These are phyloP conservation scores for Carettochelys insculpta DNA, from an alignment of 2,113 vertebrate species.

Conservation along the genomic window DNA sequence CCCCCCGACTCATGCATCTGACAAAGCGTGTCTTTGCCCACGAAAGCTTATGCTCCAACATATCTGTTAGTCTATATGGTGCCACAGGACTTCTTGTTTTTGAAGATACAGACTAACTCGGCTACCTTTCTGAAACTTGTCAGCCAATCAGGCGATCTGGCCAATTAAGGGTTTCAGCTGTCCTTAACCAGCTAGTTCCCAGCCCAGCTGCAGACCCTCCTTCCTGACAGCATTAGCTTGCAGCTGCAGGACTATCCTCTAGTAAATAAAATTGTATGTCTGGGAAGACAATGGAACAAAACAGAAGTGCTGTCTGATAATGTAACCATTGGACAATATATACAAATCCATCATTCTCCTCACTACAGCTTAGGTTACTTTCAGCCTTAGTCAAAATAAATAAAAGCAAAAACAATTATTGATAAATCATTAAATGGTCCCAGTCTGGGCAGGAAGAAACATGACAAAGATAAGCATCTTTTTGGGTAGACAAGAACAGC, in stretches of 20 bases:
- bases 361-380: not conserved
- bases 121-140: no score
- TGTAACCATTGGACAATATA: not conserved
- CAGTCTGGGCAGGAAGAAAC: not conserved
- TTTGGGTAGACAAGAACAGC: not conserved
- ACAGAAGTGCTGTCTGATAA: not conserved
- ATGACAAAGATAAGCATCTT: not conserved
- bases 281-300: not conserved
- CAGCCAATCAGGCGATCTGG: not conserved
- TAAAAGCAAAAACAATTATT: not conserved
- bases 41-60: no score
- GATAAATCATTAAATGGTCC: not conserved
- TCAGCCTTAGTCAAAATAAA: slow-evolving; percentile 15
- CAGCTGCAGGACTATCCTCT: not conserved
- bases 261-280: not conserved
- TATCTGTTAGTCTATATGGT: no score
- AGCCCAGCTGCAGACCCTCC: not conserved
- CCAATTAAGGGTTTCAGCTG: not conserved
- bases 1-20: no score
- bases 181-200: not conserved
- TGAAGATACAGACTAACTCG: no score
- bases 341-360: rapidly evolving
- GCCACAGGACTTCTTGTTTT: no score
- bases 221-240: not conserved
- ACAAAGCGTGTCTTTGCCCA: no score